Percentiles rank a stretch among this genome's conserved stretches.
These are phyloP conservation scores for Dryobota labecula DNA, from an alignment of 2,888 invertebrate species.

Conservation along the genomic window DNA sequence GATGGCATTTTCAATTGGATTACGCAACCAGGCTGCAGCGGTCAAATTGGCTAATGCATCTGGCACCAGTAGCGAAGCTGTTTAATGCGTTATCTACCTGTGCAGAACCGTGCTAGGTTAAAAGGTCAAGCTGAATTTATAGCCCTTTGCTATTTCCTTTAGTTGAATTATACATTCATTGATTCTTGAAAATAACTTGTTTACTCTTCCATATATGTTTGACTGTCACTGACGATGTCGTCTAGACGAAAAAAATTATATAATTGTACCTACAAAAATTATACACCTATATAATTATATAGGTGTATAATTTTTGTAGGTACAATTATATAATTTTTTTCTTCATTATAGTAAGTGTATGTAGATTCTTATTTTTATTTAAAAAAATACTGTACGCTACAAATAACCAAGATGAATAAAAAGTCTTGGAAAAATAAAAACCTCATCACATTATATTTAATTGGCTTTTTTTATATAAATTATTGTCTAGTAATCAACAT, in stretches of 20 bases:
- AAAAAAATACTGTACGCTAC: conserved; percentile 10
- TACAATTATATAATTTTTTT: no score
- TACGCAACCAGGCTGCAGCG: conserved; percentile 34
- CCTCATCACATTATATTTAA: conserved; percentile 13
- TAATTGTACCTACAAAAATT: no score
- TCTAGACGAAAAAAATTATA: no score
- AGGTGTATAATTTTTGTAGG: no score
- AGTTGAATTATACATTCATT: conserved; percentile 34
- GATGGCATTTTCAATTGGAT: conserved; percentile 45
- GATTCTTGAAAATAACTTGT: conserved; percentile 4
- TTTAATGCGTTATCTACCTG: conserved; percentile 50
- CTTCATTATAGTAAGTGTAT: background rate
- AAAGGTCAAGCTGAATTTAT: conserved; percentile 43
- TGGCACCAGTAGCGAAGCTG: conserved; percentile 46
- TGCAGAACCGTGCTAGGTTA: conserved; percentile 36
- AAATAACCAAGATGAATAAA: conserved; percentile 3
- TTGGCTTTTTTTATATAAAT: conserved; percentile 13
- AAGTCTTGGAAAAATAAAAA: conserved; percentile 2
- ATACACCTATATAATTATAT: no score
- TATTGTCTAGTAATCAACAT: conserved; percentile 13
- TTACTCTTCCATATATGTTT: background rate
- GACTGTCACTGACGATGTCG: background rate
- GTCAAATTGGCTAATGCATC: conserved; percentile 58
- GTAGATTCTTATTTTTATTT: conserved; percentile 6
- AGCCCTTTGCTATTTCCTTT: conserved; percentile 16